Percentiles rank a stretch among this genome's conserved stretches.
These are phyloP conservation scores for Diaprepes abbreviatus DNA, from an alignment of 2,888 invertebrate species.

Conservation along the genomic window DNA sequence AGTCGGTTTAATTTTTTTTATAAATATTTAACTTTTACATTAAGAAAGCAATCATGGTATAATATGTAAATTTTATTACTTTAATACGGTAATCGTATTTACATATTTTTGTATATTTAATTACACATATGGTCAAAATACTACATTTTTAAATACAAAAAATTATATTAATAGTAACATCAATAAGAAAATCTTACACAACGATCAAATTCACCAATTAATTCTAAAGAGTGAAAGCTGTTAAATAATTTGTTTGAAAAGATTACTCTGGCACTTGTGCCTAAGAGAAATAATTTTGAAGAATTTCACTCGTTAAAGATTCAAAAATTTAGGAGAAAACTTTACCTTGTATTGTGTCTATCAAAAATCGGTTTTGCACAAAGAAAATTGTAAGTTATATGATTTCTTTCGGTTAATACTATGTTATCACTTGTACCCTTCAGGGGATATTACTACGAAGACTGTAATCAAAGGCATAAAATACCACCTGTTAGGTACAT, in stretches of 20 bases:
- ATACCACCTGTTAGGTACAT: no score
- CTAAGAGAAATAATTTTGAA: not conserved
- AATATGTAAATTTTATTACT: not conserved
- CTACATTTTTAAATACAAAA: not conserved
- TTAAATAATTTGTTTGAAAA: conserved; percentile 17
- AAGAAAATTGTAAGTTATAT: not conserved
- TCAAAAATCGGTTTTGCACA: not conserved
- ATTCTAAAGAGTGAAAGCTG: conserved; percentile 30
- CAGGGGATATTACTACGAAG: no score
- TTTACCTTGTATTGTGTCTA: not conserved
- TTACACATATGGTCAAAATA: not conserved
- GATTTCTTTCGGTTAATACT: no score
- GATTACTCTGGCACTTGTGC: not conserved
- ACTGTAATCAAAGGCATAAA: no score
- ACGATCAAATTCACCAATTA: not conserved
- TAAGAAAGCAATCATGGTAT: not conserved
- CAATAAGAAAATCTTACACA: conserved; percentile 4
- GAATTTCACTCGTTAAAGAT: conserved; percentile 16
- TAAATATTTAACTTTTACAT: not conserved
- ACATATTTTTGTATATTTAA: conserved; percentile 10
- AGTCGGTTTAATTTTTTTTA: no score
- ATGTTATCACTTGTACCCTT: no score
- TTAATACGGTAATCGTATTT: not conserved
- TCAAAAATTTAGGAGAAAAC: conserved; percentile 21
- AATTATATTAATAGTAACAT: not conserved